Percentiles rank a stretch among this genome's conserved stretches.
Evolutionary conservation across 2,113 vertebrate species (phyloP).

Genomic region (Seriola dumerili): DNA sequence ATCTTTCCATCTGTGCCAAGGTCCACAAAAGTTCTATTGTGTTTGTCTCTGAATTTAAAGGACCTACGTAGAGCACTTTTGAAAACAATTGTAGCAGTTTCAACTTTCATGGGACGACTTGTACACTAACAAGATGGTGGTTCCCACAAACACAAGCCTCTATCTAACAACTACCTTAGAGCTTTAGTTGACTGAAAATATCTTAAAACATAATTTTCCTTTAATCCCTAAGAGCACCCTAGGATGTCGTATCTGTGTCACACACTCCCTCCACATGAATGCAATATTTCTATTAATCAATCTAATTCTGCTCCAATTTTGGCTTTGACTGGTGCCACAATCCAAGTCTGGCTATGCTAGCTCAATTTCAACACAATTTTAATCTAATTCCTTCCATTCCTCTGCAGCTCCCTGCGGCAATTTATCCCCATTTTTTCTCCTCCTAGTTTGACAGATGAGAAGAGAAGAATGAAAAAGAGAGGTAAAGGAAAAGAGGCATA

Average conservation of each 20-base stretch:
- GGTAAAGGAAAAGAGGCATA: background rate
- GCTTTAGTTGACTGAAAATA: background rate
- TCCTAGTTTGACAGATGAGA: background rate
- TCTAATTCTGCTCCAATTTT: background rate
- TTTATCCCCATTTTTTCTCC: background rate
- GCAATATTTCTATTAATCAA: background rate
- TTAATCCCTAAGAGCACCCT: background rate
- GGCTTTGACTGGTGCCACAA: background rate
- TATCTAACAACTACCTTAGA: background rate
- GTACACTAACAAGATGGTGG: background rate
- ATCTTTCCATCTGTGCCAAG: background rate
- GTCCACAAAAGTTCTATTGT: background rate
- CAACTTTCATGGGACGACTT: background rate
- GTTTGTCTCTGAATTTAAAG: background rate
- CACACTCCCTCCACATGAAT: background rate
- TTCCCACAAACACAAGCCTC: background rate
- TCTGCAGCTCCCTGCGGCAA: background rate
- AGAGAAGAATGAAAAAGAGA: background rate
- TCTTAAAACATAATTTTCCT: background rate
- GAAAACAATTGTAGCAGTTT: background rate
- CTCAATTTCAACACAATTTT: background rate
- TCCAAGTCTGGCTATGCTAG: background rate
- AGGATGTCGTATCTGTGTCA: background rate
- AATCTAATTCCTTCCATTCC: background rate
- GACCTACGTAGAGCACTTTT: background rate